phyloP scores from a whole-genome alignment of 1,140 invertebrate species.

The Magallana ariakensis region DNA sequence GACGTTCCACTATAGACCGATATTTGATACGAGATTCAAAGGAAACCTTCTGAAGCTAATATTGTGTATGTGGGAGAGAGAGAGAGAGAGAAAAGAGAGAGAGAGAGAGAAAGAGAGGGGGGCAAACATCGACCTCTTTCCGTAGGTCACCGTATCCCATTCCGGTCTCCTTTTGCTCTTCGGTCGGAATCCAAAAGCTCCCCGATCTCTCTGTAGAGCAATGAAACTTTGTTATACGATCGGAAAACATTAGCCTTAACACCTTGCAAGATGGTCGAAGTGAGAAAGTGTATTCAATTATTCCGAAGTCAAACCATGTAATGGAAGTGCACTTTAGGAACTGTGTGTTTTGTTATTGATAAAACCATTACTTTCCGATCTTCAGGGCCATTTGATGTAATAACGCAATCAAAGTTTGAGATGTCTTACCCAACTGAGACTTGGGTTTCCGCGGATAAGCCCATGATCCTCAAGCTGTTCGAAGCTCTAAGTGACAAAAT shows the following conservation, averaged over 20 bases:
- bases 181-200: constrained; percentile 1
- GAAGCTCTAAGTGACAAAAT: neutral
- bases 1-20: no score
- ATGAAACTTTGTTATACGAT: constrained; percentile 28
- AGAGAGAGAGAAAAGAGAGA: no score
- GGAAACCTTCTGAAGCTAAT: neutral
- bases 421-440: constrained; percentile 22
- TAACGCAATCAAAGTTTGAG: constrained; percentile 29
- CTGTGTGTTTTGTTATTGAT: constrained; percentile 28
- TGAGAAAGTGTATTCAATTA: constrained; percentile 35
- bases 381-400: constrained; percentile 35
- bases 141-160: neutral
- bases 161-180: neutral
- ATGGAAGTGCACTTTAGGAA: constrained; percentile 31
- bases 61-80: no score
- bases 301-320: constrained; percentile 1
- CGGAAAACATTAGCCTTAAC: constrained; percentile 21
- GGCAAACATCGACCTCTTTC: neutral
- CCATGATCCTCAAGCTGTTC: neutral
- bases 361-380: constrained; percentile 23
- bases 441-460: neutral
- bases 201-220: constrained; percentile 5
- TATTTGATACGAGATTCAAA: neutral
- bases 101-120: neutral
- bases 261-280: constrained; percentile 14